These are phyloP conservation scores for Theocolax elegans DNA, from an alignment of 1,140 invertebrate genomes.

Conservation along the genomic window DNA sequence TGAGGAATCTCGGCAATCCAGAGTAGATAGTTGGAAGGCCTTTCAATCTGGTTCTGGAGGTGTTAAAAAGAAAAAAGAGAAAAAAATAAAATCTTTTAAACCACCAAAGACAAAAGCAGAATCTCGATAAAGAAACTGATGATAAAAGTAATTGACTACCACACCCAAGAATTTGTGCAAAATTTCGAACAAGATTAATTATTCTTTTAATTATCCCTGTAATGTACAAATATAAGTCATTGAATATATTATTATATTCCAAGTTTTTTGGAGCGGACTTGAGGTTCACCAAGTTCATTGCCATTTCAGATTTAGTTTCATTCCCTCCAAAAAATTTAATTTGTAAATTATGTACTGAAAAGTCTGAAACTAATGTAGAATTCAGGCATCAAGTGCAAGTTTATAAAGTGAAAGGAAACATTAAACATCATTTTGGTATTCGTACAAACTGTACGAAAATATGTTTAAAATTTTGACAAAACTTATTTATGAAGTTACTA, in stretches of 20 bases:
- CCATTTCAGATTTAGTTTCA: not conserved
- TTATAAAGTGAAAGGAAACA: not conserved
- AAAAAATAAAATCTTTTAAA: conserved; percentile 84
- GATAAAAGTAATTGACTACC: conserved; percentile 2
- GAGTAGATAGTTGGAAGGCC: conserved; percentile 95
- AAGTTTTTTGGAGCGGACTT: conserved; percentile 33
- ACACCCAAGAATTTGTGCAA: conserved; percentile 13
- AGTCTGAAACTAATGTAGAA: conserved; percentile 20
- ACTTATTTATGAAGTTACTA: too few species aligned
- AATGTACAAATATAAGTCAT: conserved; percentile 38
- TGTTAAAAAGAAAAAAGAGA: conserved; percentile 79
- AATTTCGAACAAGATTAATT: conserved; percentile 29
- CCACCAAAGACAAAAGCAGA: conserved; percentile 97
- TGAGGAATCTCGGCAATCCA: conserved; percentile 93
- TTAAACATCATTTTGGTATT: conserved; percentile 24
- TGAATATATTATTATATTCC: conserved; percentile 24
- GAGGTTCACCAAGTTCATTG: not conserved
- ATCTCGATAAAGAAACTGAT: conserved; percentile 76
- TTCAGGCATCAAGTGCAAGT: conserved; percentile 19
- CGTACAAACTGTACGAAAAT: not conserved
- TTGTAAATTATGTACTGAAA: conserved; percentile 37
- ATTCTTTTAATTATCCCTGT: conserved; percentile 31
- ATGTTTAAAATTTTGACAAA: too few species aligned
- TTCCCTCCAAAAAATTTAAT: conserved; percentile 33
- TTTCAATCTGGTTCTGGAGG: conserved; percentile 83